Evolutionary conservation across 2,888 invertebrate species (phyloP).

Genomic region (Phytoseiulus persimilis): DNA sequence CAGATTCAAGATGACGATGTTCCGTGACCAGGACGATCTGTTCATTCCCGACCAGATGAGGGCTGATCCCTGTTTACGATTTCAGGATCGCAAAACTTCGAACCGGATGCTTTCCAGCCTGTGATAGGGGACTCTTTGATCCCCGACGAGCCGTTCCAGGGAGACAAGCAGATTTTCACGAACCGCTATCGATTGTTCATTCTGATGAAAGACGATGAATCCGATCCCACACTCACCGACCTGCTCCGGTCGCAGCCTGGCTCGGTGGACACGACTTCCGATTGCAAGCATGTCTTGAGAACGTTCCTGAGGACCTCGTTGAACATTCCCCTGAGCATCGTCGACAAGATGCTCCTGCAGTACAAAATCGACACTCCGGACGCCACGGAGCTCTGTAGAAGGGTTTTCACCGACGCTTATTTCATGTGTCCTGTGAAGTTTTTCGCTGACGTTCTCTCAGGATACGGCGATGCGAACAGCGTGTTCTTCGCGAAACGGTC

Average conservation of each 20-base stretch:
- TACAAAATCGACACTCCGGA: not conserved
- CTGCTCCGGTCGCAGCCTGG: constrained; percentile 29
- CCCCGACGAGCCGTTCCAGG: constrained; percentile 27
- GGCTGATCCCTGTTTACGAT: not conserved
- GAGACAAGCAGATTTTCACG: constrained; percentile 17
- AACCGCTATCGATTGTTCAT: not conserved
- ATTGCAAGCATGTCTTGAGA: constrained; percentile 30
- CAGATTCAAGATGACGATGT: too few relatives aligned
- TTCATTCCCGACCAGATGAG: not conserved
- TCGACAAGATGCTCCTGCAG: not conserved
- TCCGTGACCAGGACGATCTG: too few relatives aligned
- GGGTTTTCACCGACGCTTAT: constrained; percentile 22
- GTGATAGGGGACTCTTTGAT: constrained; percentile 31
- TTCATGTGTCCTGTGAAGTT: constrained; percentile 26
- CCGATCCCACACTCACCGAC: not conserved
- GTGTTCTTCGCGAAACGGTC: constrained; percentile 16
- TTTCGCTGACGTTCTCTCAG: constrained; percentile 16
- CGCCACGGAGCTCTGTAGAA: not conserved
- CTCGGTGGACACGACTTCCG: constrained; percentile 32
- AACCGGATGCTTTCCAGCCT: constrained; percentile 23
- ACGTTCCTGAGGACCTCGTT: constrained; percentile 11
- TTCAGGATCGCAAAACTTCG: constrained; percentile 35
- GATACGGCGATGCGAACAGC: not conserved
- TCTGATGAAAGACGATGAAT: constrained; percentile 31
- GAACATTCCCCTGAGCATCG: constrained; percentile 7